Conservation (phyloP, 2,888 invertebrate species). For the Cetonia aurata region DNA sequence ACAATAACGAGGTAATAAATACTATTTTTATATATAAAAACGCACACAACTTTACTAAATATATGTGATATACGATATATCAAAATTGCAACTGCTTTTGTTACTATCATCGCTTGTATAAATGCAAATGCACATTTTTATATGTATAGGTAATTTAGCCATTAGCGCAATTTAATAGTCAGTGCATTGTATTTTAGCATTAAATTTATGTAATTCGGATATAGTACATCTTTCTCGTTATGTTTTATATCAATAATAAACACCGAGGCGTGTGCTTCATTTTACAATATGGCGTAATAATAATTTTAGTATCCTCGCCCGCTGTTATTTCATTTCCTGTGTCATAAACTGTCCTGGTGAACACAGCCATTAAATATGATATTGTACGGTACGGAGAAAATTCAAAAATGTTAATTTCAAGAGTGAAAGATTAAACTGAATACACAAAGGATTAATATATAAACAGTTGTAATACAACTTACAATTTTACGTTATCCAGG, state of each 20-base stretch:
- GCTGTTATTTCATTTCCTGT: constrained; percentile 28
- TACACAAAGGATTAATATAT: constrained; percentile 33
- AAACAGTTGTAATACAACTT: constrained; percentile 22
- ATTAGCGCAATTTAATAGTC: constrained; percentile 4
- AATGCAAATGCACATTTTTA: too few relatives aligned
- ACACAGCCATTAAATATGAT: constrained; percentile 11
- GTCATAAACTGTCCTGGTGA: constrained; percentile 21
- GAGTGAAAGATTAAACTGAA: constrained; percentile 15
- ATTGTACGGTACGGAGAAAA: constrained; percentile 1
- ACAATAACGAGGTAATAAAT: too few relatives aligned
- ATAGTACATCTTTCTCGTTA: constrained; percentile 20
- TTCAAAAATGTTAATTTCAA: constrained; percentile 36
- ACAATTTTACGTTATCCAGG: constrained; percentile 3
- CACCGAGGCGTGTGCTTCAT: constrained; percentile 7
- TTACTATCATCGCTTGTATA: too few relatives aligned
- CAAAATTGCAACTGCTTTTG: too few relatives aligned
- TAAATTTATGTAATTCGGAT: constrained; percentile 21
- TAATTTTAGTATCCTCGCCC: constrained; percentile 23
- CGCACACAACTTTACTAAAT: too few relatives aligned
- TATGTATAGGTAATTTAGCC: neutral
- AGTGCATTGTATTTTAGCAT: constrained; percentile 20
- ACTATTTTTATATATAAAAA: too few relatives aligned
- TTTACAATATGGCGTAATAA: constrained; percentile 27
- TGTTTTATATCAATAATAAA: constrained; percentile 31
- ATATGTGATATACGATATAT: too few relatives aligned